Evolutionary conservation across 2,797 vertebrate genomes (phyloP).

Genomic region (Ctenosaura bakeri): DNA sequence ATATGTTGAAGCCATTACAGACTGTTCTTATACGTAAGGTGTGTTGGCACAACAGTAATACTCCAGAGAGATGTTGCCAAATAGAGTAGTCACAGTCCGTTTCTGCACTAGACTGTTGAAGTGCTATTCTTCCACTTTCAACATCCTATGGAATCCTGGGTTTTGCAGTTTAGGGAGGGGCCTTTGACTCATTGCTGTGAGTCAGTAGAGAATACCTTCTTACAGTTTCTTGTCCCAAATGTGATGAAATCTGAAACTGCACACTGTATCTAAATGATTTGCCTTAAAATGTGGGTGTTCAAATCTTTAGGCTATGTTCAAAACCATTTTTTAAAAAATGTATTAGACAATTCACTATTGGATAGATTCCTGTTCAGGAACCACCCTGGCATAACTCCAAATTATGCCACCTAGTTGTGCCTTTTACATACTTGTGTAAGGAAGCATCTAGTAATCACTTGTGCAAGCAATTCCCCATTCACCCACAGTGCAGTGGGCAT

Average conservation of each 20-base stretch:
- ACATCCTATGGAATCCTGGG: no score
- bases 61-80: neutral
- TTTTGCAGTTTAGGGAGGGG: no score
- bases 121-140: no score
- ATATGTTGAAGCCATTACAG: neutral
- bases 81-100: neutral
- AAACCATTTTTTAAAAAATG: neutral
- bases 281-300: neutral
- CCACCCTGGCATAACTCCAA: no score
- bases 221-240: constrained; percentile 8
- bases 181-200: neutral
- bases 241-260: neutral
- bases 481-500: no score
- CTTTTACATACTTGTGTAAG: no score
- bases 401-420: no score
- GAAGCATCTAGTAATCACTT: no score
- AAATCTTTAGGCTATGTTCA: neutral
- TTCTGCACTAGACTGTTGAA: no score
- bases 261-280: neutral
- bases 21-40: neutral
- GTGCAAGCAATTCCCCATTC: no score
- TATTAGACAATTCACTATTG: neutral
- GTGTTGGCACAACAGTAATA: no score
- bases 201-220: neutral
- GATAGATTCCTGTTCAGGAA: no score